Evolutionary conservation across 2,113 vertebrate species (phyloP).

Genomic region (Pithys albifrons): DNA sequence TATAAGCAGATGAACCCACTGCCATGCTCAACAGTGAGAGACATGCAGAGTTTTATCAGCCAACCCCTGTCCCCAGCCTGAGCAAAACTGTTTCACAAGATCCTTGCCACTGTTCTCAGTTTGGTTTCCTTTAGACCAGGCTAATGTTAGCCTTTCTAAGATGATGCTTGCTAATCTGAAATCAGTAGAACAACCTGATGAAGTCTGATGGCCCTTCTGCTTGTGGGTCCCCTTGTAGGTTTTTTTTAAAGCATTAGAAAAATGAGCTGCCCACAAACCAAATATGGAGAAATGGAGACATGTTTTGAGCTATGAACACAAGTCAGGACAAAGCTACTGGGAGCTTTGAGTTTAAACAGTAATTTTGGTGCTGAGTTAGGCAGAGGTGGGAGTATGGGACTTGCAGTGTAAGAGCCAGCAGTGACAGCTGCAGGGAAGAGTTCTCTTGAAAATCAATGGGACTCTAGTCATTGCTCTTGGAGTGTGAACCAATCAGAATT

Average conservation of each 20-base stretch:
- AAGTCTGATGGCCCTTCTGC: not conserved
- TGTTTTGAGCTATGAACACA: not conserved
- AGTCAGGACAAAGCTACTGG: not conserved
- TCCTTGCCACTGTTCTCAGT: not conserved
- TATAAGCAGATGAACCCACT: not conserved
- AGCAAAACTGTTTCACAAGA: not conserved
- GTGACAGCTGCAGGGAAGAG: not conserved
- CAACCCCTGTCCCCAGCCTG: not conserved
- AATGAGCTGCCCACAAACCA: not conserved
- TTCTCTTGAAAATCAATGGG: not conserved
- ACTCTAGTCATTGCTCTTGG: not conserved
- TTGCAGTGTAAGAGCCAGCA: not conserved
- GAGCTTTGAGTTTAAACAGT: not conserved
- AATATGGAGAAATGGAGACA: not conserved
- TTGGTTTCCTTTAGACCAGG: not conserved
- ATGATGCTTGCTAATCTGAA: constrained; percentile 6
- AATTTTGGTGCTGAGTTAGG: not conserved
- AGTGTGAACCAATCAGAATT: not conserved
- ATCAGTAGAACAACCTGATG: not conserved
- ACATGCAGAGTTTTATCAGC: not conserved
- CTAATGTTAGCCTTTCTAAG: not conserved
- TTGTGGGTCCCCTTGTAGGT: not conserved
- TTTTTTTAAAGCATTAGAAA: not conserved
- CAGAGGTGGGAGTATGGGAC: not conserved
- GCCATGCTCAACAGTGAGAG: not conserved